A percentile compares a stretch with the other conserved stretches of the same genome.
phyloP scores from a whole-genome alignment of 2,797 vertebrate species.

The Syngnathus rostellatus region DNA sequence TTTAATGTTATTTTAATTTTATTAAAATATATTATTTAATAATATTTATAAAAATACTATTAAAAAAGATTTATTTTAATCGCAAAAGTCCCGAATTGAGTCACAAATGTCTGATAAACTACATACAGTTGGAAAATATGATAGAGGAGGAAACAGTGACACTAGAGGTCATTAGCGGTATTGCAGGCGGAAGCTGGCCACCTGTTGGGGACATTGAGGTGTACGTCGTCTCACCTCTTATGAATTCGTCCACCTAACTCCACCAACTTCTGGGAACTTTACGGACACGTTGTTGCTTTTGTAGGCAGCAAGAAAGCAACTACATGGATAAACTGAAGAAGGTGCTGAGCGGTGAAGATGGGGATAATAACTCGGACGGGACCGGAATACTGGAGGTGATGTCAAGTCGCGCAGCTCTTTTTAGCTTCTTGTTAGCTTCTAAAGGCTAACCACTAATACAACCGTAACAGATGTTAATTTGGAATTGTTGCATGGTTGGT shows the following conservation, averaged over 20 bases:
- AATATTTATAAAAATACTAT: too few species aligned
- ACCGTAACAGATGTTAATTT: background rate
- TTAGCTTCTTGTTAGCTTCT: constrained; percentile 13
- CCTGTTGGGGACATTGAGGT: constrained; percentile 29
- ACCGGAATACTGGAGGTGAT: constrained; percentile 63
- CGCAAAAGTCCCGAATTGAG: too few species aligned
- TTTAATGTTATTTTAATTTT: too few species aligned
- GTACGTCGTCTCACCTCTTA: background rate
- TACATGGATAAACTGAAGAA: constrained; percentile 83
- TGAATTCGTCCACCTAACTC: constrained; percentile 6
- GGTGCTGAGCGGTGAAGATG: constrained; percentile 76
- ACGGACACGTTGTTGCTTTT: background rate
- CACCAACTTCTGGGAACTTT: background rate
- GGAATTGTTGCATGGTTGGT: too few species aligned
- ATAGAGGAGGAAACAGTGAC: constrained; percentile 29
- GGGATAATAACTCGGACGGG: constrained; percentile 72
- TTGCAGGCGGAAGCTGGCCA: constrained; percentile 45
- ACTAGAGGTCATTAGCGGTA: constrained; percentile 18
- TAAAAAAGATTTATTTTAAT: too few species aligned
- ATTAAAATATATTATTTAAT: too few species aligned
- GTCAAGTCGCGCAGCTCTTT: background rate
- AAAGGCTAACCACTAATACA: background rate
- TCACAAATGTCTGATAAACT: too few species aligned
- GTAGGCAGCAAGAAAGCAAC: fast-evolving
- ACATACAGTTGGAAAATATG: background rate